Evolutionary conservation across 2,113 vertebrate genomes (phyloP), one percentile per base, ranked within the genome.

Genomic region (Gadus macrocephalus): DNA sequence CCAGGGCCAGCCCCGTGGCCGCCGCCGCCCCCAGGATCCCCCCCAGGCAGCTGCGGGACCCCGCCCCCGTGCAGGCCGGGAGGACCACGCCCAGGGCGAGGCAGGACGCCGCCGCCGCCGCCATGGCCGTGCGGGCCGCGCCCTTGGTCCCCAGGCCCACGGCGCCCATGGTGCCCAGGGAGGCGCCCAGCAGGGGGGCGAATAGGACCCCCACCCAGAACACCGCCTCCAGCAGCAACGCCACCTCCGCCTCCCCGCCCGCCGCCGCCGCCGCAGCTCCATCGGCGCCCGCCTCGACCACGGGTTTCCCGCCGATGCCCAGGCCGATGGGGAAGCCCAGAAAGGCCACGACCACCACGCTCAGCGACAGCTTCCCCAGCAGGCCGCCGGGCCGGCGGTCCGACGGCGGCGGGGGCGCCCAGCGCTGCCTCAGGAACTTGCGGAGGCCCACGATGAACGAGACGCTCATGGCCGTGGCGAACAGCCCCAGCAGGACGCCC

Each of bases 121-220:
- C 88, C 31, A 79, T 4, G 15, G 78, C 7, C 0, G 85, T 59
- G 56, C 78, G 79, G 15, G 64, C 78, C 38, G 82, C 81, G 12
- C 20, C 58, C 1, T 74, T 71, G n/a, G 72, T 56, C 7, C 82
- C 83, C 53, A 85, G 42, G 5, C 74, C 69, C 0, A 81, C 78
- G 62, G 71, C 80, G 27, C 74, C 77, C 81, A 89, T 86, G 0
- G 86, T 86, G 63, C 85, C 88, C 66, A 87, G 66, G 15, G 83
- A 85, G 35, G 83, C 83, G 55, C 86, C 88, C 0, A 89, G 73
- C 65, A 88, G 69, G 4, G 71, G 86, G 0, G 83, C 79, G 4
- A 83, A 78, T 61, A 89, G 73, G 55, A 79, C 78, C 9, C 69
- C 75, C 67, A 87, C 82, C 86, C 88, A 88, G 53, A 89, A 61